These are phyloP conservation scores for Spodoptera exigua DNA, from an alignment of 2,888 invertebrate genomes.

Conservation along the genomic window DNA sequence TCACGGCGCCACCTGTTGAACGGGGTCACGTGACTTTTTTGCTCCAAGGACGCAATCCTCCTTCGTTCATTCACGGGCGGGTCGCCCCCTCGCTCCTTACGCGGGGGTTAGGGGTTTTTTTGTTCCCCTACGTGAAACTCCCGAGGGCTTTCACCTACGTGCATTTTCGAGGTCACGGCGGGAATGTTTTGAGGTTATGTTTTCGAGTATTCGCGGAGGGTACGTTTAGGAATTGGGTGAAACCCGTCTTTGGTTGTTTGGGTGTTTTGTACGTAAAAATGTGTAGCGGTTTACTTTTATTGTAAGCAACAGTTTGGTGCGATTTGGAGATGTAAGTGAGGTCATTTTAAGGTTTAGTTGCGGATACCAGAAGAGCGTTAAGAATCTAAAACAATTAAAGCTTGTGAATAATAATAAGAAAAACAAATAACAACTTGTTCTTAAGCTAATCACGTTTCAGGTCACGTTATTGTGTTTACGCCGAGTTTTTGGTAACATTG, in stretches of 20 bases:
- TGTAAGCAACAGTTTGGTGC: neutral
- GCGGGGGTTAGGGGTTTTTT: conserved; percentile 86
- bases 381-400: too few species aligned
- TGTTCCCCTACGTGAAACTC: conserved; percentile 86
- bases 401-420: too few species aligned
- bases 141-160: conserved; percentile 89
- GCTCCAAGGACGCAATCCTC: conserved; percentile 88
- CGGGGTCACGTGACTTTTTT: conserved; percentile 88
- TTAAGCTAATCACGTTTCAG: too few species aligned
- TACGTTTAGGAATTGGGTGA: conserved; percentile 69
- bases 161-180: conserved; percentile 88
- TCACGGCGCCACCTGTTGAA: conserved; percentile 88
- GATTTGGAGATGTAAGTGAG: too few species aligned
- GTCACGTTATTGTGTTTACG: too few species aligned
- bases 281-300: neutral
- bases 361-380: too few species aligned
- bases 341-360: too few species aligned
- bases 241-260: conserved; percentile 43
- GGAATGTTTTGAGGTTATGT: conserved; percentile 85
- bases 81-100: conserved; percentile 80
- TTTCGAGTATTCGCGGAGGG: conserved; percentile 72
- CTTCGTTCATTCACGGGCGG: conserved; percentile 89
- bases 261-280: conserved; percentile 8
- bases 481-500: too few species aligned
- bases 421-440: too few species aligned